phyloP scores from a whole-genome alignment of 2,113 vertebrate genomes.

The Hydropotes inermis region DNA sequence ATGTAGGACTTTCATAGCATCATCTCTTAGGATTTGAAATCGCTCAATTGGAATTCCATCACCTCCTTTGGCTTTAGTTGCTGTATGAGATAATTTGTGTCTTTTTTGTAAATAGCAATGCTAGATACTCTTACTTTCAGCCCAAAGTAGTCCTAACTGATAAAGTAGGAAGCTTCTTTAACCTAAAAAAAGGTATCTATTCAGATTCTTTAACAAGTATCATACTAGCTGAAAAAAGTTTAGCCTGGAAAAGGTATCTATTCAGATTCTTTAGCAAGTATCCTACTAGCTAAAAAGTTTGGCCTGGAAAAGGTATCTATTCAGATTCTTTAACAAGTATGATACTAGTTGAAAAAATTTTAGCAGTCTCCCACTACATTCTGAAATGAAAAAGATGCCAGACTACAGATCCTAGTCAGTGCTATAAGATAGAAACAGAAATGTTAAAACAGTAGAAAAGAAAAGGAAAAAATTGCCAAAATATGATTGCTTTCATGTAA shows the following conservation, averaged over 20 bases:
- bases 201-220: background rate
- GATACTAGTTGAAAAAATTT: background rate
- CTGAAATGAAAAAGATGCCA: background rate
- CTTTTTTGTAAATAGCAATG: background rate
- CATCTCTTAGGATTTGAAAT: background rate
- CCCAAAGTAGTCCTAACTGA: background rate
- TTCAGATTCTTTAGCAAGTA: background rate
- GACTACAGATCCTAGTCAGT: background rate
- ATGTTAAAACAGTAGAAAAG: background rate
- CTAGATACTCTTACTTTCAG: background rate
- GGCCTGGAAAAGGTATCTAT: background rate
- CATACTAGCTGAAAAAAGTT: background rate
- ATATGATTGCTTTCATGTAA: background rate
- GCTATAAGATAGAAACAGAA: background rate
- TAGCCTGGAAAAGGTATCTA: background rate
- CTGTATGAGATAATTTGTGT: background rate
- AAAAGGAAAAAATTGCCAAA: background rate
- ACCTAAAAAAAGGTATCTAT: background rate
- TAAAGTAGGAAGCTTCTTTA: background rate
- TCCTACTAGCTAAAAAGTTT: background rate
- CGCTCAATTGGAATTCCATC: background rate
- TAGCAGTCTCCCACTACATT: background rate
- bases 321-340: background rate
- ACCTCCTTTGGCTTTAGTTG: background rate
- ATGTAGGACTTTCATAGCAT: background rate